A percentile compares a stretch with the other conserved stretches of the same genome.
phyloP scores from a whole-genome alignment of 1,140 invertebrate species.

The Aphaenogaster floridana region DNA sequence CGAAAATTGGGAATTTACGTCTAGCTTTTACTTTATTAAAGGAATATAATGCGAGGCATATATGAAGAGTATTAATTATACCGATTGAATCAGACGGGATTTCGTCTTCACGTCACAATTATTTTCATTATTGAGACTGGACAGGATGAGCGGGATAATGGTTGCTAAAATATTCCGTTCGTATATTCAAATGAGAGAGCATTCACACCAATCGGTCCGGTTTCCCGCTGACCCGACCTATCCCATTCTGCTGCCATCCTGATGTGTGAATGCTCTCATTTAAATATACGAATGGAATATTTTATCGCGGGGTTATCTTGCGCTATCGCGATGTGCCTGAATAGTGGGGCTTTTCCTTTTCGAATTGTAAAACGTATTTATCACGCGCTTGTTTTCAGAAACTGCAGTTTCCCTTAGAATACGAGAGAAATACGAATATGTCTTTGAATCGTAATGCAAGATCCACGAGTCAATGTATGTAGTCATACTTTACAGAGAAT shows the following conservation, averaged over 20 bases:
- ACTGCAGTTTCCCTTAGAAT: background rate
- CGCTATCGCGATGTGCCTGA: conserved; percentile 22
- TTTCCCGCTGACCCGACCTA: conserved; percentile 37
- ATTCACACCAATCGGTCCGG: conserved; percentile 47
- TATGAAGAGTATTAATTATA: conserved; percentile 14
- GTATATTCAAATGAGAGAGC: conserved; percentile 48
- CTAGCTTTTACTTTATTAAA: background rate
- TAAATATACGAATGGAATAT: conserved; percentile 61
- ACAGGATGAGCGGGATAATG: conserved; percentile 15
- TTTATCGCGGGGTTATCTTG: conserved; percentile 41
- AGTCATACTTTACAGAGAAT: background rate
- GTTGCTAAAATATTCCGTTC: conserved; percentile 52
- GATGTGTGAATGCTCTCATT: conserved; percentile 53
- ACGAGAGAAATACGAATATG: background rate
- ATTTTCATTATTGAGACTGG: conserved; percentile 29
- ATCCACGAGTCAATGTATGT: too few species aligned
- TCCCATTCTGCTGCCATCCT: conserved; percentile 13
- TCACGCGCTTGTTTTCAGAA: background rate
- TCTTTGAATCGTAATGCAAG: background rate
- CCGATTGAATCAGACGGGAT: background rate
- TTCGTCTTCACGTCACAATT: conserved; percentile 26
- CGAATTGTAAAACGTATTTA: background rate
- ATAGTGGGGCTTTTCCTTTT: conserved; percentile 5
- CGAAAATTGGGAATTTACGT: conserved; percentile 6
- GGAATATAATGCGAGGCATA: background rate